Conservation (phyloP, 1,140 invertebrate genomes). For the Bombus impatiens region DNA sequence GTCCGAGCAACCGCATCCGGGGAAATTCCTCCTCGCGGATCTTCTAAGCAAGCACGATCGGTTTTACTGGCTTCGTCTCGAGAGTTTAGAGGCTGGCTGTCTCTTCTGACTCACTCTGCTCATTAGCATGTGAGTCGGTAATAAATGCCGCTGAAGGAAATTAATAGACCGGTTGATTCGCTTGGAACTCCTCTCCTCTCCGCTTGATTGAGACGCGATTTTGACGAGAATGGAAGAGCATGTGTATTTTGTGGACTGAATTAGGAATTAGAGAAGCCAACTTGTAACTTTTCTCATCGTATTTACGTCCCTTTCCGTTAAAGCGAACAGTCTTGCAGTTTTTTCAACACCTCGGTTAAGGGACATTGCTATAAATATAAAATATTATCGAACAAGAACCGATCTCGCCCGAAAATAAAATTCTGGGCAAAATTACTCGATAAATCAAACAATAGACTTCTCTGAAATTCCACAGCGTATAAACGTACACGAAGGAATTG, state of each 20-base stretch:
- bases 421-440: too few species aligned
- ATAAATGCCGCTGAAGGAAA: constrained; percentile 9
- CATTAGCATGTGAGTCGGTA: constrained; percentile 33
- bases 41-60: neutral
- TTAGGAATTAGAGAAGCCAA: neutral
- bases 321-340: too few species aligned
- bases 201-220: constrained; percentile 12
- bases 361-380: neutral
- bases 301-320: neutral
- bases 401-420: too few species aligned
- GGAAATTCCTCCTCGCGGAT: constrained; percentile 42
- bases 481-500: too few species aligned
- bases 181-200: neutral
- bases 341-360: neutral
- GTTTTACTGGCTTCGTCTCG: constrained; percentile 8
- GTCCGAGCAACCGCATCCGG: constrained; percentile 49
- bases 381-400: neutral
- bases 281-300: neutral
- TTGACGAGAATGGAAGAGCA: neutral
- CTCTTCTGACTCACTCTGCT: neutral
- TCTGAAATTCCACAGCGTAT: too few species aligned
- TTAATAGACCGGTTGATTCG: constrained; percentile 14
- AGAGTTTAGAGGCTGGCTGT: neutral
- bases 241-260: neutral
- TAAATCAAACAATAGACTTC: neutral